Evolutionary conservation across 2,888 invertebrate genomes (phyloP).

Genomic region (Nephrotoma flavescens): DNA sequence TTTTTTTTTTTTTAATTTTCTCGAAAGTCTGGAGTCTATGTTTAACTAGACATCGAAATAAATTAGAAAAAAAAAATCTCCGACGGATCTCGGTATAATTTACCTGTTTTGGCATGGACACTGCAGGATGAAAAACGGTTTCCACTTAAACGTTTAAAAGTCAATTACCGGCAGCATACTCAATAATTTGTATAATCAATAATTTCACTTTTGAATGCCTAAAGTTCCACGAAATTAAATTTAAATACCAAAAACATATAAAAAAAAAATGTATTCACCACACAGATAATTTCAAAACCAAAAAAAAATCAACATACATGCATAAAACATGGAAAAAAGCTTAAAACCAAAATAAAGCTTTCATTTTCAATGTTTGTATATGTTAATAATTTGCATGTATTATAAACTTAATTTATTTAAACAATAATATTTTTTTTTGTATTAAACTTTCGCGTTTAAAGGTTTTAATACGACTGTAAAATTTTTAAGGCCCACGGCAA

Average conservation of each 20-base stretch:
- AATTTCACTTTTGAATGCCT: background rate
- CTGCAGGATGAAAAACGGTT: too few relatives aligned
- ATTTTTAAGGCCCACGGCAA: slow-evolving; percentile 33
- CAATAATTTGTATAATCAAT: background rate
- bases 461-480: slow-evolving; percentile 30
- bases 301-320: background rate
- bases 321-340: background rate
- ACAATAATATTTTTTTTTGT: background rate
- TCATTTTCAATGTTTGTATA: background rate
- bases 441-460: slow-evolving; percentile 28
- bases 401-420: background rate
- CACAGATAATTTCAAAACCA: background rate
- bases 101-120: background rate
- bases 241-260: background rate
- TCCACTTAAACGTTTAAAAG: too few relatives aligned
- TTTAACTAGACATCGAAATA: too few relatives aligned
- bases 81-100: background rate
- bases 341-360: background rate
- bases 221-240: background rate
- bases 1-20: background rate
- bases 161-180: too few relatives aligned
- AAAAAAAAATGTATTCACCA: background rate
- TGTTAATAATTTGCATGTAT: background rate
- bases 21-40: background rate
- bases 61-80: background rate